Evolutionary conservation across 2,797 vertebrate genomes (phyloP).

Genomic region (Oreochromis grahami): DNA sequence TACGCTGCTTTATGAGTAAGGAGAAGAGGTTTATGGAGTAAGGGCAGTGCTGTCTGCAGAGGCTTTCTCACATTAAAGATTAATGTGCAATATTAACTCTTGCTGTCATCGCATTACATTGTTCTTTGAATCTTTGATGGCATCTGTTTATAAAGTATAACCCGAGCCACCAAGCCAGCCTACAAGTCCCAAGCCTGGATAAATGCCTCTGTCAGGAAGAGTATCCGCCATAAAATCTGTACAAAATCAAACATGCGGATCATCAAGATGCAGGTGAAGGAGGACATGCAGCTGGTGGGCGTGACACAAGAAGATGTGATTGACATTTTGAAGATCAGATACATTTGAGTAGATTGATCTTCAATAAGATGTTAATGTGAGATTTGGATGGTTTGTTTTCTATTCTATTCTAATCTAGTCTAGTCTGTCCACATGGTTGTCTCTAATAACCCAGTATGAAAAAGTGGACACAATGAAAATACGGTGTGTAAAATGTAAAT

Average conservation of each 20-base stretch:
- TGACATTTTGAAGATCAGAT: neutral
- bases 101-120: neutral
- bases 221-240: neutral
- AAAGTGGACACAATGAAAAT: rapidly evolving
- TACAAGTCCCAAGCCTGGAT: too few species aligned
- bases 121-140: neutral
- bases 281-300: neutral
- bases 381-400: neutral
- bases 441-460: neutral
- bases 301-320: rapidly evolving
- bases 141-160: neutral
- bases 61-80: neutral
- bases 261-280: neutral
- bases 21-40: neutral
- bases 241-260: neutral
- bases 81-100: neutral
- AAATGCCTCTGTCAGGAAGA: neutral
- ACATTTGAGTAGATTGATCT: rapidly evolving
- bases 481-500: neutral
- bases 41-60: neutral
- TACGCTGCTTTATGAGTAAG: neutral
- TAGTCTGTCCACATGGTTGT: neutral
- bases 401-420: neutral
- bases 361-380: neutral
- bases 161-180: rapidly evolving